phyloP scores from a whole-genome alignment of 2,113 vertebrate species.

The Hucho hucho region DNA sequence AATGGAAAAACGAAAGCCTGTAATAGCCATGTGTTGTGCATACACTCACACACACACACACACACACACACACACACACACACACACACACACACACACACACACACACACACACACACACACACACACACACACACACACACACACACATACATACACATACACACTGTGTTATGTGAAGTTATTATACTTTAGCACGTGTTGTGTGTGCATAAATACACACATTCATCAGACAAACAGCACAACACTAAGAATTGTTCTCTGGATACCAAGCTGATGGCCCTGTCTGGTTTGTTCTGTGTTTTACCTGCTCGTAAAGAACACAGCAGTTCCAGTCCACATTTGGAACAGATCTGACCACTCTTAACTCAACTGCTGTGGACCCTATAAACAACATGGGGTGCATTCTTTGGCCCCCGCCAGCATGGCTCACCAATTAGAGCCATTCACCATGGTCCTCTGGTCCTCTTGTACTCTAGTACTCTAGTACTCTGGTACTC shows the following conservation, averaged over 20 bases:
- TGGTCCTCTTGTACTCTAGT: too few relatives aligned
- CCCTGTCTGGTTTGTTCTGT: not conserved
- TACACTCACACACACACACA: not conserved
- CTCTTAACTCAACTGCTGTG: conserved; percentile 5
- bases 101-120: not conserved
- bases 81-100: conserved; percentile 3
- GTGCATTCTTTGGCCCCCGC: not conserved
- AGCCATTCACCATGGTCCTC: not conserved
- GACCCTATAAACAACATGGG: conserved; percentile 19
- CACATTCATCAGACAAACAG: not conserved
- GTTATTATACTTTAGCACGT: not conserved
- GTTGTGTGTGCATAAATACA: not conserved
- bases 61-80: not conserved
- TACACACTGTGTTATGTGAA: not conserved
- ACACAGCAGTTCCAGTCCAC: not conserved
- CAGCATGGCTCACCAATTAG: not conserved
- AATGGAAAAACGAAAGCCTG: too few relatives aligned
- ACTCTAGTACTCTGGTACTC: too few relatives aligned
- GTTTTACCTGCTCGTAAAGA: not conserved
- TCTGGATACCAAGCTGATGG: not conserved
- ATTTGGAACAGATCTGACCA: not conserved
- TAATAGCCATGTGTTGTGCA: not conserved
- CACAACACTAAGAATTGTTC: not conserved
- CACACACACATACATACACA: too few relatives aligned
- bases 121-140: not conserved